Base-by-base conservation (phyloP, 2,888 invertebrate genomes). In the Oxycera nigricornis region DNA sequence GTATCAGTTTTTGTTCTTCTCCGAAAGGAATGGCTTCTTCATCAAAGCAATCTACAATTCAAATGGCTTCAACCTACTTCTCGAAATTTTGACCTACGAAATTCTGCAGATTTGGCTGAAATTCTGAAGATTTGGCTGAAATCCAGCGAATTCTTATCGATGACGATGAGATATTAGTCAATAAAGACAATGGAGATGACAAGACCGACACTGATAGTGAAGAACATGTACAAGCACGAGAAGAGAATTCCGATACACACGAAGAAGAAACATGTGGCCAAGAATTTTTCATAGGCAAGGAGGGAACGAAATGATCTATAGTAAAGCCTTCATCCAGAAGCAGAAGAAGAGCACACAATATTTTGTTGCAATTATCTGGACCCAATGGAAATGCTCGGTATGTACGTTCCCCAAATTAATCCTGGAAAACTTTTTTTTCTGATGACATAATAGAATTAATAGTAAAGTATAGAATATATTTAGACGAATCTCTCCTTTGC, bases 51-150 rank as follows among this genome's bases (percentile, higher is more conserved):
- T 59, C 28, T 59, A 59, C 59, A 30, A 26, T 59, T 59, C 28
- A 1, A 61, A 61, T 61, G 61, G 61, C 61, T 31, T 61, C 61
- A 61, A 61, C 61, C 31, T 31, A 31, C 35, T 61, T 61, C 35
- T 30, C 31, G 35, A 31, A 61, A 61, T 0, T 61, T 61, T 31
- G 61, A 55, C n/a, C n/a, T n/a, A n/a, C n/a, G 20, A 2, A 22
- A 55, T 24, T 31, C 35, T 61, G 61, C 61, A 2, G 31, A 61
- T 4, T 6, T 61, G n/a, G 61, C 35, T 31, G 61, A 31, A 17
- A 61, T 35, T 20, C 24, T 55, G 55, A 17, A 2, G 20, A 55
- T 17, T 20, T 55, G 4, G 55, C 55, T 55, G 55, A 55, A 55
- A 55, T 55, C 22, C 24, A 55, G n/a, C 6, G 55, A 20, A 55